These are phyloP conservation scores for Notarius quadriscutis DNA, from an alignment of 2,113 vertebrate species.

Conservation along the genomic window DNA sequence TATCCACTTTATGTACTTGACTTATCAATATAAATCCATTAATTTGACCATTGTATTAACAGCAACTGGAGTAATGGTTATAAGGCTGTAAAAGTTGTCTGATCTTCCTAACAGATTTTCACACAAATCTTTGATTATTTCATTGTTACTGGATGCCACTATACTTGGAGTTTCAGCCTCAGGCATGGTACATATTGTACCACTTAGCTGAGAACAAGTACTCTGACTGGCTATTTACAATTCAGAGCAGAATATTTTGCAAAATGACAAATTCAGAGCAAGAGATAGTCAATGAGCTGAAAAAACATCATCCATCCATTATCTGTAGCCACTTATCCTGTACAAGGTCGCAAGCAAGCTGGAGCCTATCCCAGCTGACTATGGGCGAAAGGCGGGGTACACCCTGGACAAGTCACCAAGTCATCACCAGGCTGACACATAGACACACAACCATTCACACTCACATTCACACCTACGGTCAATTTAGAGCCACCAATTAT, in stretches of 20 bases:
- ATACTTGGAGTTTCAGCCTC: background rate
- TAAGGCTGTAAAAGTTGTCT: background rate
- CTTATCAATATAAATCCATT: background rate
- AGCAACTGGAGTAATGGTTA: background rate
- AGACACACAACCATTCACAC: no score
- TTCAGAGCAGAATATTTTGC: background rate
- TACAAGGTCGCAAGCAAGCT: no score
- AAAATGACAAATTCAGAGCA: background rate
- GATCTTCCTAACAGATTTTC: background rate
- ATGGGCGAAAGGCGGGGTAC: no score
- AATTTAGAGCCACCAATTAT: no score
- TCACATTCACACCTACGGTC: no score
- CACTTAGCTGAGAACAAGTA: no score
- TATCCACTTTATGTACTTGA: background rate
- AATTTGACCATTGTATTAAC: background rate
- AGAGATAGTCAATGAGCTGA: background rate
- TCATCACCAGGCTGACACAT: no score
- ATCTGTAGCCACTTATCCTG: no score
- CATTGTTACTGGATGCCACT: background rate
- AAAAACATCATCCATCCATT: background rate
- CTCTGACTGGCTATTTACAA: background rate
- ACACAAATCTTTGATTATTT: background rate
- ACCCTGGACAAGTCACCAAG: no score
- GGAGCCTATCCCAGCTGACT: no score
- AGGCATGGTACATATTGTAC: background rate